Evolutionary conservation across 1,140 invertebrate species (phyloP), one percentile per base, ranked within the genome.

Genomic region (Acyrthosiphon pisum): DNA sequence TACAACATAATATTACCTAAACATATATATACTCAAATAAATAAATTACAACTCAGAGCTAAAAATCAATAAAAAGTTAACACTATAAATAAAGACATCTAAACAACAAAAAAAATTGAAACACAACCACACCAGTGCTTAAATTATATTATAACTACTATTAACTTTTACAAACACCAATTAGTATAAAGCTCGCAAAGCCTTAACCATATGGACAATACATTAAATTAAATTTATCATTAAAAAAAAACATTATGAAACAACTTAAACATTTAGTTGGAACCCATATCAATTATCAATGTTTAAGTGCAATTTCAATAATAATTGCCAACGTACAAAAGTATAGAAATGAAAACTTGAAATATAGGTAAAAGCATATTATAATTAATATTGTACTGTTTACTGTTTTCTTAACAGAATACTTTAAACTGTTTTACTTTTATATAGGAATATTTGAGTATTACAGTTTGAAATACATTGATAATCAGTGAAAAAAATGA

Each of bases 181-280:
- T 90, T 68, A 68, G 37, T 90, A 44, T 90, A 90, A 90, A 68
- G 89, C 26, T 90, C 1, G 37, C 53, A 90, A 90, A 60, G 53
- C 88, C 18, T 60, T 30, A 23, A 23, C 88, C 35, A 41, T 30
- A 56, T 26, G 11, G 50, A 90, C 88, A 37, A 23, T 46, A 90
- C 35, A 23, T 26, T 18, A 53, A 53, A 88, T 35, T 35, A 3
- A 35, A 53, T 37, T 87, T 37, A 11, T 26, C 35, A 87, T n/a
- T 14, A 87, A 48, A 48, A 86, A 23, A 86, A 4, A 76, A 76
- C 14, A 76, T 76, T 18, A 76, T n/a, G 9, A 68, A 68, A 68
- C 18, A 18, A 35, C n/a, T n/a, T 35, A 30, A 14, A n/a, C 0
- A 14, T 30, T 14, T n/a, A 30, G 9, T 68, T n/a, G 60, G 0